Conservation (phyloP, 2,797 vertebrate genomes). For the Bradypodion ventrale region DNA sequence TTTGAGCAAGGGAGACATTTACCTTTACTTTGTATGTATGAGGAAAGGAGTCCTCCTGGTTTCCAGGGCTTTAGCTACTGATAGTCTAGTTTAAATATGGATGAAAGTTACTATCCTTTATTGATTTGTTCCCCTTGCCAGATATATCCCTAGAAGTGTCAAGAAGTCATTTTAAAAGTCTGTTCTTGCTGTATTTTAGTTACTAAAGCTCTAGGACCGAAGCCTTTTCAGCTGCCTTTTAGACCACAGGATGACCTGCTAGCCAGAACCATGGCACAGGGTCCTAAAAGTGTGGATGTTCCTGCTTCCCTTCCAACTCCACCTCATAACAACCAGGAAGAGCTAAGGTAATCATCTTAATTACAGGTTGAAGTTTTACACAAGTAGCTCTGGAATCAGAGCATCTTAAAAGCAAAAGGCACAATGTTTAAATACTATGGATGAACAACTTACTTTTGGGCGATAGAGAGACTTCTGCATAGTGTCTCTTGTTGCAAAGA, state of each 20-base stretch:
- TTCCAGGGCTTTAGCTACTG: background rate
- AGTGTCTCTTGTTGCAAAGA: background rate
- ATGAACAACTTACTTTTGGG: background rate
- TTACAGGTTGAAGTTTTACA: no score
- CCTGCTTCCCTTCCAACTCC: constrained; percentile 97
- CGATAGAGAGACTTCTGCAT: background rate
- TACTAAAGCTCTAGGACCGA: constrained; percentile 90
- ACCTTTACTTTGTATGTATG: no score
- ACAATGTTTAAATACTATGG: no score
- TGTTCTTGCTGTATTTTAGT: constrained; percentile 76
- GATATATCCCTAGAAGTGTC: background rate
- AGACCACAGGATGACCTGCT: constrained; percentile 92
- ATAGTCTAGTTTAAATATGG: background rate
- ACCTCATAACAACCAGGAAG: constrained; percentile 98
- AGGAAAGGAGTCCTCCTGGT: no score
- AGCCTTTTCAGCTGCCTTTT: constrained; percentile 91
- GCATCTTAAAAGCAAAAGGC: background rate
- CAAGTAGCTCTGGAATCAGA: background rate
- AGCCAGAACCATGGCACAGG: constrained; percentile 91
- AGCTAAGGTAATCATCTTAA: constrained; percentile 83
- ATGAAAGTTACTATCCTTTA: background rate
- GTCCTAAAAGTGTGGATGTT: constrained; percentile 97
- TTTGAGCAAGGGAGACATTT: no score
- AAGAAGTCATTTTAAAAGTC: background rate
- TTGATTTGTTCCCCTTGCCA: background rate